These are phyloP conservation scores for Panulirus ornatus DNA, from an alignment of 1,140 invertebrate genomes.

Conservation along the genomic window DNA sequence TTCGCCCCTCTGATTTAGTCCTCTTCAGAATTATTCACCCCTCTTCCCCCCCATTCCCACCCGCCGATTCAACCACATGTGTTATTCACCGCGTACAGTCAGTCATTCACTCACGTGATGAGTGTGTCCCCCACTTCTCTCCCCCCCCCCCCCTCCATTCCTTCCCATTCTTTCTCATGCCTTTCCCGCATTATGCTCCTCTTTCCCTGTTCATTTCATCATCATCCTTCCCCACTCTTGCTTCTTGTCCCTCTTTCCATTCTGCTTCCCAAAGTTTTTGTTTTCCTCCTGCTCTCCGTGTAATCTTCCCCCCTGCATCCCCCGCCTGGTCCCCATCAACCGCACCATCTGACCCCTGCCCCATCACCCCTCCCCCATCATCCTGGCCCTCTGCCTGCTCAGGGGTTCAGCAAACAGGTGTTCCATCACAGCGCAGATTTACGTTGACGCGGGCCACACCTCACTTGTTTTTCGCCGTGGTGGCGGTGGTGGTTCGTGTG, in stretches of 20 bases:
- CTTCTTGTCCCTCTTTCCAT: background rate
- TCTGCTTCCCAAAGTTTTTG: background rate
- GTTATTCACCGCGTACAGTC: background rate
- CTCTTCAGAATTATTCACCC: background rate
- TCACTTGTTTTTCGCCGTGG: no score
- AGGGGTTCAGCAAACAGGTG: no score
- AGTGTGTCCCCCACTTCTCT: background rate
- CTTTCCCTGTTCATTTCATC: background rate
- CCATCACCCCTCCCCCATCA: no score
- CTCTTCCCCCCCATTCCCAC: background rate
- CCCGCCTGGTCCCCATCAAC: no score
- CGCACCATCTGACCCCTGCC: no score
- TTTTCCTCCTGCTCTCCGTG: background rate
- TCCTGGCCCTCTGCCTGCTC: no score
- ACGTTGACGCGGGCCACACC: no score
- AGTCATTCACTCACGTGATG: background rate
- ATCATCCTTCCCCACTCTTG: background rate
- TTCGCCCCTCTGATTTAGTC: background rate
- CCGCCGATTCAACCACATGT: background rate
- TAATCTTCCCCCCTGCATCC: background rate
- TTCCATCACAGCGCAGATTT: no score
- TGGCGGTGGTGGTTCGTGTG: no score
- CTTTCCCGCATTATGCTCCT: background rate
- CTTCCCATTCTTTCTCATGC: background rate
- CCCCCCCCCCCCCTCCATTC: background rate